Evolutionary conservation across 2,797 vertebrate genomes (phyloP).

Genomic region (Lacerta bilineata): DNA sequence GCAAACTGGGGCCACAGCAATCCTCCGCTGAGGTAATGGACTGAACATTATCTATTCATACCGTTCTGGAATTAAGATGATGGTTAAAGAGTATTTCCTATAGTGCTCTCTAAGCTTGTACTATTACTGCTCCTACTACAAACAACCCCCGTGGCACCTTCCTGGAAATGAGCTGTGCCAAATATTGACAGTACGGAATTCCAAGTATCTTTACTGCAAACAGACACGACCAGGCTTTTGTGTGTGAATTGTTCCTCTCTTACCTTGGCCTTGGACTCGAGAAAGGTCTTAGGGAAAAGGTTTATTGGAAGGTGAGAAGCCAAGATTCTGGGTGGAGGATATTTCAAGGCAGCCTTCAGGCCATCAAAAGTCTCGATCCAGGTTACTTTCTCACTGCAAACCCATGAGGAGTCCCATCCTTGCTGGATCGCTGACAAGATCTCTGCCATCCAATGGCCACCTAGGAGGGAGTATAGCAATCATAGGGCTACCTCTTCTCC

Average conservation of each 20-base stretch:
- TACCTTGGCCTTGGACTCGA: slow-evolving; percentile 87
- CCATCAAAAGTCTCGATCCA: background rate
- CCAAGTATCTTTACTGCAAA: background rate
- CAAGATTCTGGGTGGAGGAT: slow-evolving; percentile 80
- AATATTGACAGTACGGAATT: background rate
- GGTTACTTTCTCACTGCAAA: background rate
- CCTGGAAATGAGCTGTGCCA: background rate
- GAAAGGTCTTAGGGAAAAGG: slow-evolving; percentile 84
- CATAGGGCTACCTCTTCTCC: background rate
- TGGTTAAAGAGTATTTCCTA: no score
- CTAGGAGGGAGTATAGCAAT: background rate
- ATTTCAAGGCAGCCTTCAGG: slow-evolving; percentile 66
- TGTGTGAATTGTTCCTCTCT: rapidly evolving
- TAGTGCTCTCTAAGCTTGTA: no score
- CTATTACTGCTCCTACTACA: no score
- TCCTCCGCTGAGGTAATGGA: background rate
- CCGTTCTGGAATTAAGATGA: background rate
- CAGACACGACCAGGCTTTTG: background rate
- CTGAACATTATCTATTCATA: background rate
- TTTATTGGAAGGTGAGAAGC: slow-evolving; percentile 84
- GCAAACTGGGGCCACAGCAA: background rate
- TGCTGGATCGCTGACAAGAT: background rate
- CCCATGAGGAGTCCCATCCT: background rate
- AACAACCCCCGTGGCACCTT: background rate
- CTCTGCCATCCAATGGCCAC: background rate